A percentile compares a stretch with the other conserved stretches of the same genome.
Conservation (phyloP, 2,113 vertebrate species). For the Pituophis catenifer region DNA sequence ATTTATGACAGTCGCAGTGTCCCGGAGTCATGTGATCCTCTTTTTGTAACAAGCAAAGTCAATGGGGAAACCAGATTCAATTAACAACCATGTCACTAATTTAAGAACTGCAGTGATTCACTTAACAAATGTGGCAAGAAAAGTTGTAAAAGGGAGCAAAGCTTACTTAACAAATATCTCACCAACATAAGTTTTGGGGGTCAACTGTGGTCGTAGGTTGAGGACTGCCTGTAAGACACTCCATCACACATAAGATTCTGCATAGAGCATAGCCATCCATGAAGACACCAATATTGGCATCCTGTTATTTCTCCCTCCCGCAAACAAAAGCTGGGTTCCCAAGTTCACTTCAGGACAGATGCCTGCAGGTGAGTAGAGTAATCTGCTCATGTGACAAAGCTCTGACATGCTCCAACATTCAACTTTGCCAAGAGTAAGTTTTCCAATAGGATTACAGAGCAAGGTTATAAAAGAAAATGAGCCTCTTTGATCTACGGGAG, state of each 20-base stretch:
- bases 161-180: not conserved
- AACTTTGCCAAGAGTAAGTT: not conserved
- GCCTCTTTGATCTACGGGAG: not conserved
- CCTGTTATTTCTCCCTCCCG: not conserved
- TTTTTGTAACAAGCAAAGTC: no score
- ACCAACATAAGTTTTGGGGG: not conserved
- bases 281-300: not conserved
- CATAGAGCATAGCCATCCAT: not conserved
- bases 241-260: not conserved
- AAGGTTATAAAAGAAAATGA: slow-evolving; percentile 3
- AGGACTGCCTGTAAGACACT: not conserved
- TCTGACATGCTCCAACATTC: not conserved
- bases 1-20: no score
- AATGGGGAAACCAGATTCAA: no score
- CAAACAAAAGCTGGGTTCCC: not conserved
- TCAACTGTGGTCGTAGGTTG: not conserved
- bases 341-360: slow-evolving; percentile 24
- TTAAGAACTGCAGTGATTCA: no score
- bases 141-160: not conserved
- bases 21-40: no score
- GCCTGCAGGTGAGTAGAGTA: slow-evolving; percentile 8
- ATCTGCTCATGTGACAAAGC: slow-evolving; percentile 15
- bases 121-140: no score
- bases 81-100: no score
- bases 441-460: slow-evolving; percentile 7